A percentile compares a stretch with the other conserved stretches of the same genome.
These are phyloP conservation scores for Cantharis flavilabris DNA, from an alignment of 2,888 invertebrate species.

Conservation along the genomic window DNA sequence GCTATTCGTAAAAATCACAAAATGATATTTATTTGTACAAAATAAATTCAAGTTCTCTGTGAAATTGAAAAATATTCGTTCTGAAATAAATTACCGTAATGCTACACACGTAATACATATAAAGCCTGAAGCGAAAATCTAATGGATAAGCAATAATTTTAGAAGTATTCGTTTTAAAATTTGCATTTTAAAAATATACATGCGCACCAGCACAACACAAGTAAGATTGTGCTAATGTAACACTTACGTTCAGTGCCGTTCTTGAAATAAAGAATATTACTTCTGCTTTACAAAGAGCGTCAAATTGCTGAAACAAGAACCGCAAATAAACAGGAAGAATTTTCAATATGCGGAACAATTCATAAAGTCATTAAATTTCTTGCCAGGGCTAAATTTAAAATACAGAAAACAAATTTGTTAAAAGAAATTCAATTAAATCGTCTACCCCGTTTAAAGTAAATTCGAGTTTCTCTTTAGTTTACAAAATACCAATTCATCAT, in stretches of 20 bases:
- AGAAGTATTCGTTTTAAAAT: background rate
- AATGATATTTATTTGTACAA: background rate
- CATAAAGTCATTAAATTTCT: slow-evolving; percentile 7
- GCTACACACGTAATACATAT: background rate
- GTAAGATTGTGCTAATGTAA: background rate
- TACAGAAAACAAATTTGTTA: background rate
- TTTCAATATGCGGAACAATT: slow-evolving; percentile 2
- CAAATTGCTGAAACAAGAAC: slow-evolving; percentile 70
- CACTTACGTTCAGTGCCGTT: slow-evolving; percentile 75
- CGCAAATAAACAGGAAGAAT: slow-evolving; percentile 3
- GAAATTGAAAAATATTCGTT: slow-evolving; percentile 17
- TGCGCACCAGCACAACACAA: background rate
- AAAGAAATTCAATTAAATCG: slow-evolving; percentile 12
- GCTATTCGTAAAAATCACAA: background rate
- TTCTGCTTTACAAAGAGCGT: slow-evolving; percentile 77
- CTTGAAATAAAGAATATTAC: slow-evolving; percentile 75
- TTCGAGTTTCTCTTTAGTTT: background rate
- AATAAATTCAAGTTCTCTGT: background rate
- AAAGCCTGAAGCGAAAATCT: background rate
- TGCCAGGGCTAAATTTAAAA: slow-evolving; percentile 2
- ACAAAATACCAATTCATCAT: background rate
- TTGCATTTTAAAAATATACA: background rate
- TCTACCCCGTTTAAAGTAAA: background rate
- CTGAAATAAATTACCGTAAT: background rate
- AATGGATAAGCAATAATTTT: background rate